Conservation (phyloP, 2,888 invertebrate species). For the Synanthedon andrenaeformis region DNA sequence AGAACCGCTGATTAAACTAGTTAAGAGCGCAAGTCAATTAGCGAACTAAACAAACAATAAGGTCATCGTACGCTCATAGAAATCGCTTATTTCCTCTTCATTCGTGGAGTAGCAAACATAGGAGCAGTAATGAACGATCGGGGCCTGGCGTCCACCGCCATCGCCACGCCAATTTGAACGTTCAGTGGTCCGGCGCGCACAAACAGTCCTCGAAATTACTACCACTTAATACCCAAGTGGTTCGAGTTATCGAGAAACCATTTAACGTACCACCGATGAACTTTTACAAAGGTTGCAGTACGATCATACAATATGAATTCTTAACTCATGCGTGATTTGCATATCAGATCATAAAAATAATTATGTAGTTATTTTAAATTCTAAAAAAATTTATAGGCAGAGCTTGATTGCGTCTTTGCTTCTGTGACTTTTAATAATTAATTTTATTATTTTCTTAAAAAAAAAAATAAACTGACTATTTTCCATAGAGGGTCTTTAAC, state of each 20-base stretch:
- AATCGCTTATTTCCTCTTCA: conserved; percentile 47
- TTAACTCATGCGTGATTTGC: too few species aligned
- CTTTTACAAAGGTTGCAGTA: too few species aligned
- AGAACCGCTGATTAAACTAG: not conserved
- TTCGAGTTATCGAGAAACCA: not conserved
- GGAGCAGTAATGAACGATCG: conserved; percentile 40
- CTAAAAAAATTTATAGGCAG: too few species aligned
- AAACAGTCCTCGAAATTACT: conserved; percentile 54
- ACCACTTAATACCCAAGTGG: conserved; percentile 4
- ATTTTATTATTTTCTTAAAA: too few species aligned
- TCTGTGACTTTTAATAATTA: too few species aligned
- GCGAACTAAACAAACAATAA: conserved; percentile 5
- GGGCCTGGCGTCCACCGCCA: conserved; percentile 13
- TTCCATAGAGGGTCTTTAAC: too few species aligned
- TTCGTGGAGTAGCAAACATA: conserved; percentile 45
- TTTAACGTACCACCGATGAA: not conserved
- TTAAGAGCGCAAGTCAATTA: not conserved
- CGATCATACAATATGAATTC: too few species aligned
- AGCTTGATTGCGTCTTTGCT: too few species aligned
- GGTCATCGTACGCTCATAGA: conserved; percentile 35
- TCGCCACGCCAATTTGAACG: conserved; percentile 58
- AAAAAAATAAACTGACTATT: too few species aligned
- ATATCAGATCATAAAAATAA: too few species aligned
- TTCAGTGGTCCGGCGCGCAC: conserved; percentile 51
- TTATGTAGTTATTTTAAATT: too few species aligned